Conservation (phyloP, 2,113 vertebrate genomes). For the Dolichotis patagonum region DNA sequence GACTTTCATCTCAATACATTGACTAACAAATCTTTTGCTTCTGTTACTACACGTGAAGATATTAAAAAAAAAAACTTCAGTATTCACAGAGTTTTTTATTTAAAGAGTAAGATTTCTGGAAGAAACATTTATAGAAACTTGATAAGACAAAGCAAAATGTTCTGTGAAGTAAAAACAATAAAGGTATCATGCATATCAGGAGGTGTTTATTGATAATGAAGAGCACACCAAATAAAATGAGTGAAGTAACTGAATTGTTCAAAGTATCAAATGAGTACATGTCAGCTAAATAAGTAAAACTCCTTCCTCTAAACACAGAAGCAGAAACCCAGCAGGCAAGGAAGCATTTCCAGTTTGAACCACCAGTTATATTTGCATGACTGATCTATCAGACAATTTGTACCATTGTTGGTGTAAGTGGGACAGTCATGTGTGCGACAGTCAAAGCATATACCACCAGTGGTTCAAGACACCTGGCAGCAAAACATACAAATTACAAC, state of each 20-base stretch:
- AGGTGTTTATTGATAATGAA: constrained; percentile 91
- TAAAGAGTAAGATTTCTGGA: constrained; percentile 90
- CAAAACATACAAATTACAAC: not conserved
- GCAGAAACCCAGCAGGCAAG: constrained; percentile 94
- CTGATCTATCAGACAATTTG: not conserved
- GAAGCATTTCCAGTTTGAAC: constrained; percentile 79
- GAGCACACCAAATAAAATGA: constrained; percentile 90
- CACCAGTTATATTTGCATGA: not conserved
- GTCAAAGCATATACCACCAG: not conserved
- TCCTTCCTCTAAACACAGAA: constrained; percentile 90
- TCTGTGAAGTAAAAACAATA: constrained; percentile 91
- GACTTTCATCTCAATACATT: constrained; percentile 88
- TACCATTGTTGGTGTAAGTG: not conserved
- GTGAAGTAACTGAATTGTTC: constrained; percentile 89
- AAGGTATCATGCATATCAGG: constrained; percentile 91
- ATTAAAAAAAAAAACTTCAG: constrained; percentile 93
- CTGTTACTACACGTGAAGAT: constrained; percentile 92
- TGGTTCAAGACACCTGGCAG: not conserved
- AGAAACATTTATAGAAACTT: constrained; percentile 87
- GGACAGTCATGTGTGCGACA: not conserved
- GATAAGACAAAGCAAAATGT: constrained; percentile 75
- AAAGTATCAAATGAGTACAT: constrained; percentile 89
- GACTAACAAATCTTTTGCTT: constrained; percentile 90
- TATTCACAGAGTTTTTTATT: constrained; percentile 89
- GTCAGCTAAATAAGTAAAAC: constrained; percentile 90